Base-by-base conservation (phyloP, 1,140 invertebrate species). In the Odontomachus brunneus region DNA sequence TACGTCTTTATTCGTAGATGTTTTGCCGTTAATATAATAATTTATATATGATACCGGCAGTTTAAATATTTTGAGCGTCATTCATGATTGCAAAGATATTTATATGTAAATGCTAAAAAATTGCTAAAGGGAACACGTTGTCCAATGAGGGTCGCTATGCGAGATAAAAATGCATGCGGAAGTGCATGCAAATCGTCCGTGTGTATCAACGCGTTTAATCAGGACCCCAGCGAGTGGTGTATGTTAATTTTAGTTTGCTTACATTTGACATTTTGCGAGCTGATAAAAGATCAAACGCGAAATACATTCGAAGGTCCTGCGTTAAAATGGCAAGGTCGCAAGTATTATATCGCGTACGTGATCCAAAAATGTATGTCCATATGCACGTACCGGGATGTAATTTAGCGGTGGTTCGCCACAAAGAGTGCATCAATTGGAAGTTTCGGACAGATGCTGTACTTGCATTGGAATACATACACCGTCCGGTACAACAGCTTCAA, bases 351-450 rank as follows among this genome's bases (percentile, higher is more conserved):
- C 38, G 15, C 44, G 24, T 66, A 85, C 76, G 53, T 69, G 57
- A 82, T 19, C 4, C 44, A 19, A 7, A 29, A 73, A 75, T 19
- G n/a, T 63, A 44, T 12, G 29, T 11, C 2, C 29, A 49, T 12
- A 12, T 44, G 12, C 22, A 19, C 22, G 49, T 51, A 67, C 49
- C 49, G 2, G 33, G 44, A 38, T 29, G 11, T 15, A 15, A n/a
- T 11, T 14, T 53, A 38, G 44, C 60, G 12, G 9, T 44, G 65
- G 38, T n/a, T 59, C n/a, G 53, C 55, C 22, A 38, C 51, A 69
- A 73, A 62, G 33, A 83, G 73, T 74, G 69, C 69, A 88, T 85
- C 83, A 88, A 85, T 88, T 83, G 73, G 49, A 82, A 71, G 73
- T 59, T 74, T 12, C 14, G 38, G 57, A 51, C 83, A 85, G 57